These are phyloP conservation scores for Rhodinocichla rosea DNA, from an alignment of 2,113 vertebrate genomes.

Conservation along the genomic window DNA sequence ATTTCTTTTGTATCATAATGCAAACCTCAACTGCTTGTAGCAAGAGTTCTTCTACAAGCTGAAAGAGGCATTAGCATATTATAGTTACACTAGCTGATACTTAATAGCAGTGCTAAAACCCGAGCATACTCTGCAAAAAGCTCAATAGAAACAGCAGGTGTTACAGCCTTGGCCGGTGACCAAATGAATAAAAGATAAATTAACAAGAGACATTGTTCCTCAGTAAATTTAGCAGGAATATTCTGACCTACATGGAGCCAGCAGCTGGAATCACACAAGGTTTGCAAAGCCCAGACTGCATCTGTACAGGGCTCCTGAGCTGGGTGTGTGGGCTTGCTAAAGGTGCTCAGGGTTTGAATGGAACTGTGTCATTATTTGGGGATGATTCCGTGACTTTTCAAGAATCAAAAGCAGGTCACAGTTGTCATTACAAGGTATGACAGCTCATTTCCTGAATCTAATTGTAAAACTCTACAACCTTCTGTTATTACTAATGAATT, in stretches of 20 bases:
- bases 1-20: background rate
- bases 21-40: background rate
- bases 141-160: background rate
- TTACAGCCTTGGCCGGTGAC: background rate
- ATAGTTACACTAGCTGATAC: background rate
- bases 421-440: background rate
- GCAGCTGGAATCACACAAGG: background rate
- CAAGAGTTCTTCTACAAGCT: background rate
- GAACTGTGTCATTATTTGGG: background rate
- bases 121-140: background rate
- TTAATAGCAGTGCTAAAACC: background rate
- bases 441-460: background rate
- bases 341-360: background rate
- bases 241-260: background rate
- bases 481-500: background rate
- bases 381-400: background rate
- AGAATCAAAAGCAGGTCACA: background rate
- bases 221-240: background rate
- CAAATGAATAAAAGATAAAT: background rate
- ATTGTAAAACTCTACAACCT: background rate
- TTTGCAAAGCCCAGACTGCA: background rate
- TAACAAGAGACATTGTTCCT: background rate
- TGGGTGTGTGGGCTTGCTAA: background rate
- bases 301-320: background rate
- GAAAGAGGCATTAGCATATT: background rate